Conservation (phyloP, 2,113 vertebrate genomes). For the Esox niger region DNA sequence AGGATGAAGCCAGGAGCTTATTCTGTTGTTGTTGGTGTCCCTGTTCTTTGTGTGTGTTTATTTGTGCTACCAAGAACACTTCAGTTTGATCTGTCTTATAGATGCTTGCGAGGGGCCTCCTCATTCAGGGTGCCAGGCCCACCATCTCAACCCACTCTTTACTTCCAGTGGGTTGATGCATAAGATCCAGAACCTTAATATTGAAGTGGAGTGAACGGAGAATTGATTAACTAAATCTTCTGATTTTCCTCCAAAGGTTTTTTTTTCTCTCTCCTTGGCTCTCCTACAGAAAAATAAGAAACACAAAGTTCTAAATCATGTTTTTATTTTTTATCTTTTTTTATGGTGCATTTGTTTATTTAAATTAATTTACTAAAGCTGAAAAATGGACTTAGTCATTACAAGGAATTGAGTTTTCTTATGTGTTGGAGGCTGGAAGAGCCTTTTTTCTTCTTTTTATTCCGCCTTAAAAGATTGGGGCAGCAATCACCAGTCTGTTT, state of each 20-base stretch:
- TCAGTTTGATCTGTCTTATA: slow-evolving; percentile 55
- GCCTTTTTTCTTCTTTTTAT: slow-evolving; percentile 2
- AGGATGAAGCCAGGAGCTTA: slow-evolving; percentile 72
- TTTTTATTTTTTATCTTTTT: background rate
- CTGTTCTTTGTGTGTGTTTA: slow-evolving; percentile 47
- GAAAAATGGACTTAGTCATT: background rate
- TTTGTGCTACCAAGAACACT: slow-evolving; percentile 39
- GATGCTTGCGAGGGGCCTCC: slow-evolving; percentile 22
- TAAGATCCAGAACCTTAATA: slow-evolving; percentile 20
- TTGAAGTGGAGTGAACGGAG: slow-evolving; percentile 16
- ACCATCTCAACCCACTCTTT: slow-evolving; percentile 35
- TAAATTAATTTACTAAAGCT: slow-evolving; percentile 2
- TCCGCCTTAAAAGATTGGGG: slow-evolving; percentile 60
- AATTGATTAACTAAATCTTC: slow-evolving; percentile 31
- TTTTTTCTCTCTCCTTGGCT: slow-evolving; percentile 1
- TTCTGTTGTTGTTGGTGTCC: slow-evolving; percentile 52
- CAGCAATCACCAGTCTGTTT: slow-evolving; percentile 81
- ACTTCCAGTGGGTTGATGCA: slow-evolving; percentile 24
- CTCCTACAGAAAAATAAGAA: too few species aligned
- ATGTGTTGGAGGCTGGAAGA: slow-evolving; percentile 2
- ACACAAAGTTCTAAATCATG: background rate
- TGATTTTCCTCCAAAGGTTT: slow-evolving; percentile 14
- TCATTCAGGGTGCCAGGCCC: slow-evolving; percentile 24
- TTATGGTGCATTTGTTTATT: background rate
- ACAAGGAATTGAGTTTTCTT: background rate